Conservation (phyloP, 2,113 vertebrate genomes). For the Notiomystis cincta region DNA sequence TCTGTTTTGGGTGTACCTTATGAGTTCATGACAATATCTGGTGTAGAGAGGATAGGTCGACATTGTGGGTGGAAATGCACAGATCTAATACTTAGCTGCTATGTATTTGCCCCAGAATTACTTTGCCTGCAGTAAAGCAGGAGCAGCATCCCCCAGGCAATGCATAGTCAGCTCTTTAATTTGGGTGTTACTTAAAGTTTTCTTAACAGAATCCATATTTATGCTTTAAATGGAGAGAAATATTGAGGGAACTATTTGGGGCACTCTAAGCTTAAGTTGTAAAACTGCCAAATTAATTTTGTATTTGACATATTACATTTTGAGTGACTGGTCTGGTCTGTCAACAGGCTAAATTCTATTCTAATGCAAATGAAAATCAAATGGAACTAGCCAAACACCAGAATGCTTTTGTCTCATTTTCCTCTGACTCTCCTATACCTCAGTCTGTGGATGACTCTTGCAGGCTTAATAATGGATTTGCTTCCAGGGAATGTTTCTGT, state of each 20-base stretch:
- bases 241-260: not conserved
- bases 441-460: not conserved
- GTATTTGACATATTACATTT: not conserved
- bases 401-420: not conserved
- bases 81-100: not conserved
- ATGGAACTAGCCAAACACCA: not conserved
- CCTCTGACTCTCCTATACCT: not conserved
- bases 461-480: not conserved
- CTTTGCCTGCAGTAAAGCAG: not conserved
- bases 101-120: accelerated
- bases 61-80: not conserved
- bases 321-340: not conserved
- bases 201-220: not conserved
- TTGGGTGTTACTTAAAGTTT: not conserved
- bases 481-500: not conserved
- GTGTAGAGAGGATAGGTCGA: not conserved
- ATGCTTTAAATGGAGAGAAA: not conserved
- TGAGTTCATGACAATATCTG: not conserved
- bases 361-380: not conserved
- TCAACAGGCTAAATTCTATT: not conserved
- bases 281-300: conserved; percentile 16
- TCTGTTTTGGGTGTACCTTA: no score
- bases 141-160: not conserved
- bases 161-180: not conserved
- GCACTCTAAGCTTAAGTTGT: not conserved